A percentile compares a stretch with the other conserved stretches of the same genome.
Evolutionary conservation across 2,113 vertebrate species (phyloP).

Genomic region (Pseudopodoces humilis): DNA sequence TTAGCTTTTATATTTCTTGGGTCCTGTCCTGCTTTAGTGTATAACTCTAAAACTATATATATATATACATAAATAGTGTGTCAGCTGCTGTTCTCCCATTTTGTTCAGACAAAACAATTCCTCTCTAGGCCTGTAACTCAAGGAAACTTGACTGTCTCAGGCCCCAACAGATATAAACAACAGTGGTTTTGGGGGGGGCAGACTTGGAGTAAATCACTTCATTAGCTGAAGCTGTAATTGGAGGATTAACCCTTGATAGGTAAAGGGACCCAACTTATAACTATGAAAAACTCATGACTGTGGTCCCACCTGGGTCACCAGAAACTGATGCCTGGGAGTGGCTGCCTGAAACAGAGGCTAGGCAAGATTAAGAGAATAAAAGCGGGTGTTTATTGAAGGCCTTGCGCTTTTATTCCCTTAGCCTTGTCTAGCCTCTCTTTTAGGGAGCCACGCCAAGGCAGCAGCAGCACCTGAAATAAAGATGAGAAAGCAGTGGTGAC

Average conservation of each 20-base stretch:
- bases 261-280: not conserved
- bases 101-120: not conserved
- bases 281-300: rapidly evolving
- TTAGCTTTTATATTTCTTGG: not conserved
- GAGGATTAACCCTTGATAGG: not conserved
- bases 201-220: not conserved
- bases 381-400: not conserved
- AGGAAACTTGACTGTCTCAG: not conserved
- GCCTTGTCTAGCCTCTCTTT: too few relatives aligned
- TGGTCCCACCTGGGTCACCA: not conserved
- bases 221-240: not conserved
- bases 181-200: too few relatives aligned
- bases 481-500: rapidly evolving
- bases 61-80: too few relatives aligned
- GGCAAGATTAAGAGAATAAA: not conserved
- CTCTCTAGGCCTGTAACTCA: not conserved
- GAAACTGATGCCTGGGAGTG: not conserved
- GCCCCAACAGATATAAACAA: not conserved
- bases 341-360: too few relatives aligned
- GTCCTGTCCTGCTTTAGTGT: not conserved
- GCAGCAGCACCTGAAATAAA: not conserved
- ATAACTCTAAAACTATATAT: too few relatives aligned
- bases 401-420: not conserved
- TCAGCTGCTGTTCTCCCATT: not conserved
- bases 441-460: not conserved